These are phyloP conservation scores for Copsychus sechellarum DNA, from an alignment of 2,113 vertebrate genomes.

Conservation along the genomic window DNA sequence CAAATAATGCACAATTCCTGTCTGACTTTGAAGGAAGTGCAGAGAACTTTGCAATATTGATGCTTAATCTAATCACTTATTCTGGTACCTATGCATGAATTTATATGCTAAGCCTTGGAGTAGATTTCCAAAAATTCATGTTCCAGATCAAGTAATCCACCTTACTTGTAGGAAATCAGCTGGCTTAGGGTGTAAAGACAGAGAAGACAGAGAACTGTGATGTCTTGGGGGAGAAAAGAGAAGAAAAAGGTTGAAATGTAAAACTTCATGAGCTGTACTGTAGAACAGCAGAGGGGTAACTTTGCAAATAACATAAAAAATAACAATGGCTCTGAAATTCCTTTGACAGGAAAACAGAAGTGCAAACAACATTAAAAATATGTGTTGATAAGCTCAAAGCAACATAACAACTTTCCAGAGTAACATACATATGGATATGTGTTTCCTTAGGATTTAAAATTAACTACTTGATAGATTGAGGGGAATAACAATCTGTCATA, in stretches of 20 bases:
- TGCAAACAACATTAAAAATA: slow-evolving; percentile 37
- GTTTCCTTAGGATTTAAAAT: slow-evolving; percentile 63
- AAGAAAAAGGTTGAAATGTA: neutral
- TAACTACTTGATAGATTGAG: slow-evolving; percentile 53
- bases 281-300: neutral
- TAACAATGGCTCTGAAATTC: slow-evolving; percentile 32
- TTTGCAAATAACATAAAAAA: slow-evolving; percentile 5
- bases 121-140: neutral
- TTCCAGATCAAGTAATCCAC: neutral
- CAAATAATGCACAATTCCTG: neutral
- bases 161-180: neutral
- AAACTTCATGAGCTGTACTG: neutral
- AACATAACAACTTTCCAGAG: slow-evolving; percentile 41
- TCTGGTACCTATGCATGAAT: neutral
- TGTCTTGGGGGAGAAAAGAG: fast-evolving
- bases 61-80: neutral
- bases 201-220: neutral
- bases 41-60: neutral
- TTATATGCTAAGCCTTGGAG: neutral
- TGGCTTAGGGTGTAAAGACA: neutral
- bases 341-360: neutral
- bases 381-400: slow-evolving; percentile 30
- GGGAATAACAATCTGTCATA: slow-evolving; percentile 31
- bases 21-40: neutral
- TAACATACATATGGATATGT: slow-evolving; percentile 35